A percentile compares a stretch with the other conserved stretches of the same genome.
These are phyloP conservation scores for Siderastrea radians DNA, from an alignment of 92 coral and sea anemone species.

Conservation along the genomic window DNA sequence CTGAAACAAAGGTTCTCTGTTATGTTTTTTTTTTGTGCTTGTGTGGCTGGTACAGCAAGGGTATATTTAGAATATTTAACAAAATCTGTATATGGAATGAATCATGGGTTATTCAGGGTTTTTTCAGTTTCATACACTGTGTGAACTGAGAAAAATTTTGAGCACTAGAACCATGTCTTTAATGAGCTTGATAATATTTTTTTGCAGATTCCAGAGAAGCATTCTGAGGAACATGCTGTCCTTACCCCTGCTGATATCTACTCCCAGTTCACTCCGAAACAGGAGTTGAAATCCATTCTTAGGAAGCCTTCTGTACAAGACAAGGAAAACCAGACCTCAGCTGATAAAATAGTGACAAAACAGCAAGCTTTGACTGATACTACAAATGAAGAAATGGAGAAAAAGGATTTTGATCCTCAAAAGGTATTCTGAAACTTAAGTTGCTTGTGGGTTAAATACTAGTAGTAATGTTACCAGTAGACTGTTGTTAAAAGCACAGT, in stretches of 20 bases:
- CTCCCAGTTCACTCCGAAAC: constrained; percentile 50
- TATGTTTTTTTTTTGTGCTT: no score
- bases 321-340: neutral
- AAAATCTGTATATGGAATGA: no score
- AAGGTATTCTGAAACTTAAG: constrained; percentile 9
- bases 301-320: constrained; percentile 65
- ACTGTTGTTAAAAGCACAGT: no score
- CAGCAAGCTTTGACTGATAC: neutral
- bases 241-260: constrained; percentile 85
- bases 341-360: neutral
- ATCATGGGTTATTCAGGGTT: no score
- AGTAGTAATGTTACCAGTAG: no score
- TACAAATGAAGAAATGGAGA: neutral
- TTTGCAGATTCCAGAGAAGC: constrained; percentile 1
- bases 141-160: no score
- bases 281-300: constrained; percentile 74
- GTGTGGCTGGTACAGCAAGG: no score
- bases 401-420: constrained; percentile 17
- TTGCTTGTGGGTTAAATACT: no score
- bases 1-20: no score
- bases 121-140: no score
- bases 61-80: no score
- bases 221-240: neutral
- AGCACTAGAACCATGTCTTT: no score
- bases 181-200: neutral